phyloP scores from a whole-genome alignment of 64 coral and sea anemone species.

The Acropora tenuis region DNA sequence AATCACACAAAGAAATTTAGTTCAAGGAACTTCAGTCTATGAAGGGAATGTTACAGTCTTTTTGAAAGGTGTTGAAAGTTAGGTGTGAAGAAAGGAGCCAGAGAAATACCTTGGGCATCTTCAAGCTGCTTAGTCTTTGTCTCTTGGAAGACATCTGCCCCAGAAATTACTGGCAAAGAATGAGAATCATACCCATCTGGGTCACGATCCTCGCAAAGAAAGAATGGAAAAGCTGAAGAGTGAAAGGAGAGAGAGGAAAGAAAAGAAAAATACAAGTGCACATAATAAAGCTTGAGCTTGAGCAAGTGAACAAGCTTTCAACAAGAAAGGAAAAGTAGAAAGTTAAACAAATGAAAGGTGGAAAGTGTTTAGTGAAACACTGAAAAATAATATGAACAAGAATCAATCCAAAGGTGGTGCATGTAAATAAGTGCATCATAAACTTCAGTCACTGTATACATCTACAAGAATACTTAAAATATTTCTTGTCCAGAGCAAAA shows the following conservation, averaged over 20 bases:
- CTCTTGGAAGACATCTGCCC: not conserved
- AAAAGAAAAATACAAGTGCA: not conserved
- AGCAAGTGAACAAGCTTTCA: not conserved
- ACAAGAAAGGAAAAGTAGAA: not conserved
- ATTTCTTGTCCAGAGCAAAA: too few species aligned
- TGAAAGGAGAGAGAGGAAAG: not conserved
- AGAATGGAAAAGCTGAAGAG: conserved; percentile 24
- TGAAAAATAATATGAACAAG: too few species aligned
- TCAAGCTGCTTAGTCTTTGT: not conserved
- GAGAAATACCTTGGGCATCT: conserved; percentile 18
- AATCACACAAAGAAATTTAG: too few species aligned
- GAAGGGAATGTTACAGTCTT: too few species aligned
- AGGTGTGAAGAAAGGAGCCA: not conserved
- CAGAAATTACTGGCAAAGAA: not conserved
- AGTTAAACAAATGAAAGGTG: not conserved
- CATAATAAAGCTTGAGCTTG: not conserved
- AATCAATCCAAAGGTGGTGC: too few species aligned
- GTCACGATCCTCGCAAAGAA: conserved; percentile 5
- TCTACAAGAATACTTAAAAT: too few species aligned
- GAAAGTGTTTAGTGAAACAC: too few species aligned
- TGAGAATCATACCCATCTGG: not conserved
- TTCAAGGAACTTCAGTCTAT: too few species aligned
- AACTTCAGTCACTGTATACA: too few species aligned
- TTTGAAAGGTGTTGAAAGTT: too few species aligned
- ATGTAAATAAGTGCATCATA: too few species aligned